phyloP scores from a whole-genome alignment of 2,797 vertebrate genomes.

The Erethizon dorsatum region DNA sequence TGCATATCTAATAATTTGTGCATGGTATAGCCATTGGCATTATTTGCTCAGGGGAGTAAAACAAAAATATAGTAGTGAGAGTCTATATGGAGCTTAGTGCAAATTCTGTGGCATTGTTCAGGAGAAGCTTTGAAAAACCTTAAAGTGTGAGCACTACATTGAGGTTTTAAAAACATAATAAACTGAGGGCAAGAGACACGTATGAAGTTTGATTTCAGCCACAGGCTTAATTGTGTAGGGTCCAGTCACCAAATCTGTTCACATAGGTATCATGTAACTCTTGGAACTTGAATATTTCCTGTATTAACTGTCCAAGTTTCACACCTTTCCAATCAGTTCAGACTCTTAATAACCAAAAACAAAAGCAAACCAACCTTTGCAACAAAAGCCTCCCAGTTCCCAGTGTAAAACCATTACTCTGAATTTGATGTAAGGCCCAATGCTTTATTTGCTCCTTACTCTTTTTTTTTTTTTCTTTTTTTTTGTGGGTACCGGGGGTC shows the following conservation, averaged over 20 bases:
- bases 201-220: conserved; percentile 47
- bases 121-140: conserved; percentile 51
- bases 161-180: conserved; percentile 33
- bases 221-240: conserved; percentile 7
- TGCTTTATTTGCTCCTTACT: conserved; percentile 21
- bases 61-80: neutral
- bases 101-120: neutral
- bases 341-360: neutral
- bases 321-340: conserved; percentile 30
- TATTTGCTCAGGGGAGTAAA: conserved; percentile 42
- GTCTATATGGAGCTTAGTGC: neutral
- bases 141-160: neutral
- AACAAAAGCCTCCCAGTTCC: neutral
- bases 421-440: conserved; percentile 13
- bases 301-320: conserved; percentile 53
- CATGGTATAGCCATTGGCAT: neutral
- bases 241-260: conserved; percentile 53
- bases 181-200: neutral
- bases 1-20: neutral
- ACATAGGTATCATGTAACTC: conserved; percentile 7
- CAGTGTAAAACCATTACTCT: conserved; percentile 45
- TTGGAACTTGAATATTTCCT: conserved; percentile 64
- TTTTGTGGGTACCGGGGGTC: no score
- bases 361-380: neutral
- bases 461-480: no score